Evolutionary conservation across 1,140 invertebrate species (phyloP).

Genomic region (Latrodectus geometricus): DNA sequence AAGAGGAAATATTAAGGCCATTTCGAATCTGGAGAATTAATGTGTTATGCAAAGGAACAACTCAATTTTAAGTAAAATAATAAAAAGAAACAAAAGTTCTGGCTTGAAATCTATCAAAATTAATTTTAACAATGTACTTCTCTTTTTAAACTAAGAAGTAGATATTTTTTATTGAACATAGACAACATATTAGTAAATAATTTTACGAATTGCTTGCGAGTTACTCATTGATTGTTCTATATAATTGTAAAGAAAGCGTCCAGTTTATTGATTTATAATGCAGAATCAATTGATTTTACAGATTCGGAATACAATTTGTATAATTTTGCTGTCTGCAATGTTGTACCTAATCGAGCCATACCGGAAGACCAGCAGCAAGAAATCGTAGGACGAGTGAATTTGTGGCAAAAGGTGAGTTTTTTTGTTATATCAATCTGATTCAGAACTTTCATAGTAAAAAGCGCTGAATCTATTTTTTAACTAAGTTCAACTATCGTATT

Average conservation of each 20-base stretch:
- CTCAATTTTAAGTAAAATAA: too few relatives aligned
- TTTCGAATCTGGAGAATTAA: too few relatives aligned
- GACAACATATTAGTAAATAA: too few relatives aligned
- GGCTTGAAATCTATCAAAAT: too few relatives aligned
- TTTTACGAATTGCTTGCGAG: too few relatives aligned
- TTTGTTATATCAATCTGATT: neutral
- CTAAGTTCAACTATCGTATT: too few relatives aligned
- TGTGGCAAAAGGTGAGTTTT: slow-evolving; percentile 54
- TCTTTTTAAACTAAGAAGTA: neutral
- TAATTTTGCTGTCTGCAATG: slow-evolving; percentile 58
- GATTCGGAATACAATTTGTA: slow-evolving; percentile 36
- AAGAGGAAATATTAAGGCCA: too few relatives aligned
- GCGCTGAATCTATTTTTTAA: too few relatives aligned
- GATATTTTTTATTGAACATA: neutral
- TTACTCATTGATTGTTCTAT: too few relatives aligned
- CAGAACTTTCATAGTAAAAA: neutral
- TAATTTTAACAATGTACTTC: neutral
- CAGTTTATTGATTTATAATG: neutral
- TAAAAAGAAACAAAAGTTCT: too few relatives aligned
- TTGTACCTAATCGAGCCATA: slow-evolving; percentile 58
- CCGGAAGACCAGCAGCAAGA: slow-evolving; percentile 53
- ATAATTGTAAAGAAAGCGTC: too few relatives aligned
- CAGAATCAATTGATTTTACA: neutral
- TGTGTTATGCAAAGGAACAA: too few relatives aligned
- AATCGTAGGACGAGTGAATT: slow-evolving; percentile 41